Evolutionary conservation across 2,888 invertebrate genomes (phyloP).

Genomic region (Coenonympha arcania): DNA sequence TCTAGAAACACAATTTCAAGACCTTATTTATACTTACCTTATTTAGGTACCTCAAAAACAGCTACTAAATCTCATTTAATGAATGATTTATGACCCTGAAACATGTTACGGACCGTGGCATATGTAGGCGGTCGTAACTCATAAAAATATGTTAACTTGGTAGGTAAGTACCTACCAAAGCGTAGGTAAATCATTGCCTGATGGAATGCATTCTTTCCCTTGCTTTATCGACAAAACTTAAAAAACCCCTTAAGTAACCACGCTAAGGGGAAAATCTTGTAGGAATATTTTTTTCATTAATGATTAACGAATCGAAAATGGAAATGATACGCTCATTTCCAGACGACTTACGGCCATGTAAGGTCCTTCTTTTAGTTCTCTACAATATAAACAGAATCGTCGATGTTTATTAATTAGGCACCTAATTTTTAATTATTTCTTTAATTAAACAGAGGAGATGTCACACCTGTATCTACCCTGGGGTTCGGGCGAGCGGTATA

Average conservation of each 20-base stretch:
- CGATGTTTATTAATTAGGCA: conserved; percentile 44
- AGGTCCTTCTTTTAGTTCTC: conserved; percentile 9
- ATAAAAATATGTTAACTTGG: no score
- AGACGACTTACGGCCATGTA: conserved; percentile 37
- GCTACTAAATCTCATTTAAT: conserved; percentile 1
- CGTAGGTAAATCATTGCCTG: no score
- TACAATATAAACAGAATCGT: neutral
- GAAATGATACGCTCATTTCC: conserved; percentile 49
- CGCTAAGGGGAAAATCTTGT: conserved; percentile 46
- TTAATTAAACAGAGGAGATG: conserved; percentile 89
- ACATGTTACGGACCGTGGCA: conserved; percentile 1
- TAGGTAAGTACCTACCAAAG: no score
- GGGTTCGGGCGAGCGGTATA: conserved; percentile 74
- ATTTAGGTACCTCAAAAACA: neutral
- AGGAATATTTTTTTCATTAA: conserved; percentile 39
- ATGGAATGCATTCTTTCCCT: conserved; percentile 25
- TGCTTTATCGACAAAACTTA: conserved; percentile 64
- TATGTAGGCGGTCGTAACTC: conserved; percentile 12
- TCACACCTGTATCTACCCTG: conserved; percentile 84
- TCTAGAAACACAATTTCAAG: neutral
- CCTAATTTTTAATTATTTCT: no score
- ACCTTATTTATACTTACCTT: neutral
- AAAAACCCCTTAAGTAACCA: conserved; percentile 53
- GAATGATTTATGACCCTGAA: neutral
- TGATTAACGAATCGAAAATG: no score